These are phyloP conservation scores for Campaea margaritaria DNA, from an alignment of 2,888 invertebrate species.

Conservation along the genomic window DNA sequence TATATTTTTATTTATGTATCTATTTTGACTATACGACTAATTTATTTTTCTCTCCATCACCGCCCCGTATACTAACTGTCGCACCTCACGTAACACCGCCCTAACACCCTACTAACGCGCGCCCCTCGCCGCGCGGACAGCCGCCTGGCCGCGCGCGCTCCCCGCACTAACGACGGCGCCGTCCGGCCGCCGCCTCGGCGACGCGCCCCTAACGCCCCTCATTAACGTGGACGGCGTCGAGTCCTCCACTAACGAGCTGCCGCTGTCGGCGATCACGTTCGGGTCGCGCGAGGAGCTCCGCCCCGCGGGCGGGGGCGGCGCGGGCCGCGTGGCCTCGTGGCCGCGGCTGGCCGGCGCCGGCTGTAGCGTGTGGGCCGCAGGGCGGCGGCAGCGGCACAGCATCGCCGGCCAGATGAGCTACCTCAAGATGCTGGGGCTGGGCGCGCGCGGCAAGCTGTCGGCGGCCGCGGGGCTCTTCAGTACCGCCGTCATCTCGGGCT, in stretches of 20 bases:
- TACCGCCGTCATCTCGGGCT: conserved; percentile 98
- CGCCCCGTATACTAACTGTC: conserved; percentile 63
- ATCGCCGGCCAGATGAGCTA: conserved; percentile 98
- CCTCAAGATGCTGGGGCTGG: conserved; percentile 95
- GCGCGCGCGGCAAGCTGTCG: conserved; percentile 85
- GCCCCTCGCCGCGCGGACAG: conserved; percentile 31
- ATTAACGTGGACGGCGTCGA: conserved; percentile 78
- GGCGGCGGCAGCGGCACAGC: conserved; percentile 97
- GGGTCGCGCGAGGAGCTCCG: conserved; percentile 47
- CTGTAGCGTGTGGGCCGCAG: conserved; percentile 80
- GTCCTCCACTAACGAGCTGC: conserved; percentile 89
- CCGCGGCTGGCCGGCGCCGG: conserved; percentile 50
- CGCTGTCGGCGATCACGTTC: conserved; percentile 86
- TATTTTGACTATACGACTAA: conserved; percentile 58
- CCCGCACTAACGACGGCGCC: conserved; percentile 54
- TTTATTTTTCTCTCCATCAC: conserved; percentile 66
- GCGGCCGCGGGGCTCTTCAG: conserved; percentile 94
- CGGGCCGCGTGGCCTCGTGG: conserved; percentile 57
- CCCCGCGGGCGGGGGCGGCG: conserved; percentile 45
- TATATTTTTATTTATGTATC: conserved; percentile 47
- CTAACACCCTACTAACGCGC: conserved; percentile 40
- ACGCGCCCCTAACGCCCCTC: conserved; percentile 65
- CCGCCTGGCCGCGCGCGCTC: conserved; percentile 35
- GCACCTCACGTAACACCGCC: conserved; percentile 60
- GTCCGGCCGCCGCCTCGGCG: conserved; percentile 56